Evolutionary conservation across 1,140 invertebrate species (phyloP).

Genomic region (Drosophila oshimai): DNA sequence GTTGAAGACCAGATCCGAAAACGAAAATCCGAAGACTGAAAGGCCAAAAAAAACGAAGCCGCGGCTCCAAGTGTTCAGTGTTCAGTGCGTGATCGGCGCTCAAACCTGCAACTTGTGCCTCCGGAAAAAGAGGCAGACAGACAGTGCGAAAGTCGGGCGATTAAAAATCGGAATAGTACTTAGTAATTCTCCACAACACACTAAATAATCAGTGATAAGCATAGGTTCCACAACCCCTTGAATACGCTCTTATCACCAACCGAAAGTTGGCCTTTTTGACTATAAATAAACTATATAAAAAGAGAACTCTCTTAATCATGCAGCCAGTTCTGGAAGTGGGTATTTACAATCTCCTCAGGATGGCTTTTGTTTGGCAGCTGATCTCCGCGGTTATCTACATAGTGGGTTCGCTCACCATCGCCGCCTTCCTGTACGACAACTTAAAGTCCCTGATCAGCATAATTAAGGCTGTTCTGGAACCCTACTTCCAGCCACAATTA

Average conservation of each 20-base stretch:
- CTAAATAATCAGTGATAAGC: constrained; percentile 30
- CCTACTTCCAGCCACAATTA: constrained; percentile 84
- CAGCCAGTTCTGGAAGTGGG: constrained; percentile 61
- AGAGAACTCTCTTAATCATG: constrained; percentile 43
- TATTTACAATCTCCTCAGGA: constrained; percentile 64
- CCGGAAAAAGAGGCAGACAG: constrained; percentile 10
- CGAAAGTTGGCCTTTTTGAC: background rate
- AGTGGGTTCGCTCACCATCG: constrained; percentile 82
- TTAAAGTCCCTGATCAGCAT: constrained; percentile 84
- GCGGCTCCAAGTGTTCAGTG: constrained; percentile 15
- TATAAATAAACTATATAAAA: too few species aligned
- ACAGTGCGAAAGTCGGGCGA: constrained; percentile 3
- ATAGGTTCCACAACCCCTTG: constrained; percentile 7
- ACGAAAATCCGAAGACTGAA: constrained; percentile 21
- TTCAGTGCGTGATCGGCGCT: constrained; percentile 75
- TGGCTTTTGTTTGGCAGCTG: constrained; percentile 73
- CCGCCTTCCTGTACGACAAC: constrained; percentile 83
- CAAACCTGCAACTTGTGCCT: constrained; percentile 56
- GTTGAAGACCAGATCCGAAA: constrained; percentile 35
- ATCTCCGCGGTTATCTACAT: constrained; percentile 62
- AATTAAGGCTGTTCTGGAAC: constrained; percentile 83
- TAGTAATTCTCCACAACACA: background rate
- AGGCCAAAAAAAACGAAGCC: constrained; percentile 13
- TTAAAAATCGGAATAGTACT: constrained; percentile 1
- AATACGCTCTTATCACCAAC: constrained; percentile 2